Evolutionary conservation across 2,888 invertebrate species (phyloP), one percentile per base, ranked within the genome.

Genomic region (Drosophila dives): DNA sequence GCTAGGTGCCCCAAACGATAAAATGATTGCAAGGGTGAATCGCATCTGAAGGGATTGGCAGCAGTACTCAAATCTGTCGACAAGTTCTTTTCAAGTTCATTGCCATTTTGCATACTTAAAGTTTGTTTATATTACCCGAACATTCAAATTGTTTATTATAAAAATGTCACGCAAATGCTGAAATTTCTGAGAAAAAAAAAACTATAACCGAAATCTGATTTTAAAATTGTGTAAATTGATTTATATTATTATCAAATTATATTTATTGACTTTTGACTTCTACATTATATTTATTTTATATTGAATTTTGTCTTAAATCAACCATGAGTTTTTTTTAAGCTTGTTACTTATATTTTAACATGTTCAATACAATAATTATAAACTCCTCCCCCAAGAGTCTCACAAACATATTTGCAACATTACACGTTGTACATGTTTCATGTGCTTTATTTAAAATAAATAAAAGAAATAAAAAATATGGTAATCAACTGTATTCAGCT

Each of bases 1-100:
- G 51, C 61, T 40, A 53, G 50, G 48, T 55, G 32, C 45, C 20
- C 20, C 15, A 23, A 45, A 45, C 45, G 45, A 45, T 23, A 8
- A 4, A 45, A 23, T 45, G 45, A 45, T 32, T 48, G 49, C 72
- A 61, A 66, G 38, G 36, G 11, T 33, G 26, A 68, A 68, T 42
- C 42, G 40, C 15, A 55, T 54, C 26, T 23, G 12, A 15, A 34
- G 40, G 8, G 58, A 40, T 32, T 49, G 11, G 8, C 26, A 55
- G 49, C 20, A 38, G 32, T 29, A 58, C 32, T 54, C 54, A 66
- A 50, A 56, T 15, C 58, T 59, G 26, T 61, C 36, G 59, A 65
- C 26, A 4, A 36, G 50, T 54, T 32, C 36, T 17, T 10, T 20
- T 17, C 12, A 38, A 17, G 45, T 12, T 45, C 3, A 45, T 15